Conservation (phyloP, 1,140 invertebrate genomes). For the Caenorhabditis tropicalis region DNA sequence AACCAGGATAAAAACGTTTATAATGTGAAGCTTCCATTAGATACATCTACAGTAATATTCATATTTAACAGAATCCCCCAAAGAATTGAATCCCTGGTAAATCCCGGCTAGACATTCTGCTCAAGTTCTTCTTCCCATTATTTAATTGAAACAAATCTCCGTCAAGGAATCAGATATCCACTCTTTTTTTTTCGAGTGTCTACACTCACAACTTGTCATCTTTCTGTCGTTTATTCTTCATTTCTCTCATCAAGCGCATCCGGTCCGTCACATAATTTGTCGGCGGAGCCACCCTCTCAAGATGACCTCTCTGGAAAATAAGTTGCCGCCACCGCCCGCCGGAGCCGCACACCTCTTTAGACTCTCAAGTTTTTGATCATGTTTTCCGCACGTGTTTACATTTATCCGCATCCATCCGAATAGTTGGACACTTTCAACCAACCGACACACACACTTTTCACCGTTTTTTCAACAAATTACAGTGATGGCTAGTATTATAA, state of each 20-base stretch:
- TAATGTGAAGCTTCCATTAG: too few relatives aligned
- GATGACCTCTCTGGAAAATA: constrained; percentile 37
- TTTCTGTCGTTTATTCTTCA: background rate
- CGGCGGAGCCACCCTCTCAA: constrained; percentile 43
- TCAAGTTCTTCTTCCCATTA: background rate
- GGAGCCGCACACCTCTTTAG: constrained; percentile 14
- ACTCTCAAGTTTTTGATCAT: constrained; percentile 45
- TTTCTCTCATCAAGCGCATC: background rate
- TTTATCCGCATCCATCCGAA: constrained; percentile 8
- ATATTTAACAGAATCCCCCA: too few relatives aligned
- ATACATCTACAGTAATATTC: too few relatives aligned
- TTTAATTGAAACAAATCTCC: constrained; percentile 19
- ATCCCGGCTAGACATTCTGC: background rate
- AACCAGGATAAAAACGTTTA: too few relatives aligned
- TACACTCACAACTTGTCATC: constrained; percentile 22
- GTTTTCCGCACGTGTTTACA: constrained; percentile 40
- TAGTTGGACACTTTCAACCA: background rate
- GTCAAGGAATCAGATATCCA: constrained; percentile 14
- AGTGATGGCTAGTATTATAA: background rate
- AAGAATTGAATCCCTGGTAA: too few relatives aligned
- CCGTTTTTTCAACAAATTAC: background rate
- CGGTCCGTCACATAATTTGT: constrained; percentile 39
- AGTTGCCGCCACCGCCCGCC: constrained; percentile 5
- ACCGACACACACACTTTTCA: background rate
- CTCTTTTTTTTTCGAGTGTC: constrained; percentile 37